Evolutionary conservation across 37 sponge, comb jelly and placozoan genomes (phyloP).

Genomic region (Geodia barretti): DNA sequence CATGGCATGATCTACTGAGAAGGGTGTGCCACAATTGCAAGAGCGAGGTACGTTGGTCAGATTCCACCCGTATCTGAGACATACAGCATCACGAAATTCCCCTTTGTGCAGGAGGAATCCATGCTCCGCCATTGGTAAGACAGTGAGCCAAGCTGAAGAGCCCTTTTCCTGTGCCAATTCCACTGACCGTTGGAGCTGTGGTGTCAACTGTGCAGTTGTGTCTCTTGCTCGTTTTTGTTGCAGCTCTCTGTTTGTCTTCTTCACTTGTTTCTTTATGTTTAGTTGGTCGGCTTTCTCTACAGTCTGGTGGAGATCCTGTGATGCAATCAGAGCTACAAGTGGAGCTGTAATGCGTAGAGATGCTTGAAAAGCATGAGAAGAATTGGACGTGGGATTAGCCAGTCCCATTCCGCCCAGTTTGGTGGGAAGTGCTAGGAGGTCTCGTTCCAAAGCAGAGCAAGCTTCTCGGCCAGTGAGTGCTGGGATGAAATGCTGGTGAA

Average conservation of each 20-base stretch:
- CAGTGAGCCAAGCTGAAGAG: constrained; percentile 12
- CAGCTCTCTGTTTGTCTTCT: neutral
- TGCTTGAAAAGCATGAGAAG: neutral
- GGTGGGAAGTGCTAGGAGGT: neutral
- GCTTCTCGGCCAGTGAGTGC: constrained; percentile 1
- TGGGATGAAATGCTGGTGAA: constrained; percentile 5
- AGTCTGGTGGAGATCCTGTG: neutral
- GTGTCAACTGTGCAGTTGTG: neutral
- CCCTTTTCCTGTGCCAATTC: constrained; percentile 1
- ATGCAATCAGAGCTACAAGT: neutral
- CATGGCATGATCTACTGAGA: constrained; percentile 22
- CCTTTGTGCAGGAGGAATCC: constrained; percentile 24
- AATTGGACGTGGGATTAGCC: neutral
- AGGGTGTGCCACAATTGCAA: constrained; percentile 18
- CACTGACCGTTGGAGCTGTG: neutral
- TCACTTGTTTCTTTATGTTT: neutral
- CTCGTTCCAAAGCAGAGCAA: neutral
- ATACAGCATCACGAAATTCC: constrained; percentile 23
- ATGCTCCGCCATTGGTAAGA: constrained; percentile 15
- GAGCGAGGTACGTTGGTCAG: neutral
- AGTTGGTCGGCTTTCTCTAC: neutral
- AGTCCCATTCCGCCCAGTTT: neutral
- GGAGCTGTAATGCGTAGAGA: neutral
- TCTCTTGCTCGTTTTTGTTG: neutral
- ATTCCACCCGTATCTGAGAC: constrained; percentile 26